Evolutionary conservation across 2,888 invertebrate genomes (phyloP).

Genomic region (Phragmatobia fuliginosa): DNA sequence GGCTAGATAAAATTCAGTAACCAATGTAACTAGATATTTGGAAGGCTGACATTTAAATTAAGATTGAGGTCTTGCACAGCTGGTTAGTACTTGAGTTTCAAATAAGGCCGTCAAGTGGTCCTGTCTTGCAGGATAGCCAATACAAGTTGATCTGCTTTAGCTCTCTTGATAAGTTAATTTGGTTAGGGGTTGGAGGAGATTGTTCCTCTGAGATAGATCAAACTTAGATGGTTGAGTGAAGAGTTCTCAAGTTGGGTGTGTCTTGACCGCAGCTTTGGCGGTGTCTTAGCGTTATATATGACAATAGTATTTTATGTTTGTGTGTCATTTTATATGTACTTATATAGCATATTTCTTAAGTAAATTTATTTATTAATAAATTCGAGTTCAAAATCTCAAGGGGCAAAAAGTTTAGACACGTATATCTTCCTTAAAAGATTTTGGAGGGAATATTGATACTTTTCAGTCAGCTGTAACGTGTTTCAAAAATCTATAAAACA

Average conservation of each 20-base stretch:
- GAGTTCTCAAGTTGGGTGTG: constrained; percentile 69
- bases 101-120: constrained; percentile 79
- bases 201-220: constrained; percentile 60
- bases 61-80: constrained; percentile 48
- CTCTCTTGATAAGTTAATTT: constrained; percentile 65
- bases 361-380: too few species aligned
- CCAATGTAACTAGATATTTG: constrained; percentile 55
- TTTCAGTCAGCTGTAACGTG: neutral
- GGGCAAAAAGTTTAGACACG: neutral
- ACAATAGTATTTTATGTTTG: constrained; percentile 42
- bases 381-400: too few species aligned
- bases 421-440: neutral
- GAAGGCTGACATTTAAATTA: constrained; percentile 43
- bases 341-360: constrained; percentile 6
- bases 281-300: constrained; percentile 58
- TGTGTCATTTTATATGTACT: constrained; percentile 23
- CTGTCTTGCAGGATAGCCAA: constrained; percentile 70
- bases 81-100: constrained; percentile 67
- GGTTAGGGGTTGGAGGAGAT: constrained; percentile 53
- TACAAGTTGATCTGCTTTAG: constrained; percentile 58
- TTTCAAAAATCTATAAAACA: too few species aligned
- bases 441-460: too few species aligned
- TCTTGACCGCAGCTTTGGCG: constrained; percentile 67
- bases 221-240: constrained; percentile 58
- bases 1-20: constrained; percentile 43